Evolutionary conservation across 1,140 invertebrate genomes (phyloP).

Genomic region (Philopotamus ludificatus): DNA sequence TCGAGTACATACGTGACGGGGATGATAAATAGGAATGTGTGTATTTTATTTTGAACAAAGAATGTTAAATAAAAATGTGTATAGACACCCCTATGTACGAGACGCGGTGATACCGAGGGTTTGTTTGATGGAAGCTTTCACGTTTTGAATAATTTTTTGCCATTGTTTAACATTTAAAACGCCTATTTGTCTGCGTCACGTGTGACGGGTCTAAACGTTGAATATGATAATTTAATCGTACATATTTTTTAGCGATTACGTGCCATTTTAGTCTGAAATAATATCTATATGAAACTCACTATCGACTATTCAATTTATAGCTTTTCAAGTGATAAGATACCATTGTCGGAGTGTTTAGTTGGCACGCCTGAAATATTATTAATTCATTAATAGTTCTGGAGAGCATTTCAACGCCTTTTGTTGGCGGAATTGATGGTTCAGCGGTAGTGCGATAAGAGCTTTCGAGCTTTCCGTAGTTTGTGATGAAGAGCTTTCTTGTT

Average conservation of each 20-base stretch:
- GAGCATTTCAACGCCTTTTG: background rate
- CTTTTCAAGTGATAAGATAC: too few relatives aligned
- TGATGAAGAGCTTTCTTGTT: slow-evolving; percentile 12
- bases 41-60: background rate
- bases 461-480: background rate
- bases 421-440: background rate
- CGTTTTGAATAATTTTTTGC: slow-evolving; percentile 40
- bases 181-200: slow-evolving; percentile 30
- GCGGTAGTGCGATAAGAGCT: background rate
- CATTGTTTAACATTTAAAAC: slow-evolving; percentile 41
- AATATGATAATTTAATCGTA: background rate
- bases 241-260: background rate
- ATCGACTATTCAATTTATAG: too few relatives aligned
- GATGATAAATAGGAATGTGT: slow-evolving; percentile 35
- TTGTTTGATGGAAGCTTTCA: slow-evolving; percentile 21
- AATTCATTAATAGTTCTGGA: background rate
- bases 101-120: slow-evolving; percentile 7
- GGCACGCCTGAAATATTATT: too few relatives aligned
- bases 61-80: background rate
- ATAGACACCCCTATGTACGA: background rate
- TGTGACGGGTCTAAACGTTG: slow-evolving; percentile 6
- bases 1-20: slow-evolving; percentile 34
- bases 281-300: too few relatives aligned
- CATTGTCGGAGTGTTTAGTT: background rate
- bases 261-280: too few relatives aligned